Evolutionary conservation across 2,797 vertebrate genomes (phyloP), one percentile per base, ranked within the genome.

Genomic region (Silurus aristotelis): DNA sequence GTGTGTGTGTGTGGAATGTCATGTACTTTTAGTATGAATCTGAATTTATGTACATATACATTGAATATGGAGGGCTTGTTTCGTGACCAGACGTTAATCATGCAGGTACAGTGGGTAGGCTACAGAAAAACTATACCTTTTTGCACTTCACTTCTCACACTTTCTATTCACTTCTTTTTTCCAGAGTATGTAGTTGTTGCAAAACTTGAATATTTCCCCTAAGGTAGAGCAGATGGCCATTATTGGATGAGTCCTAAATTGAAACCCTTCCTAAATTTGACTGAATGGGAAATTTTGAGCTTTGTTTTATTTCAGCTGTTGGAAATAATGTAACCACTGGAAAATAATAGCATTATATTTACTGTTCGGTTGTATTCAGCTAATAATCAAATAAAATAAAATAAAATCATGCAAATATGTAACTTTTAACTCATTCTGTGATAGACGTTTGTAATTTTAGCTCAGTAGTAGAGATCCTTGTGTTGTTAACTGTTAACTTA

Each of bases 401-500:
- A 93, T 93, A 73, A 87, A 83, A 80, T 94, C 88, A 90, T 91
- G 91, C 93, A 92, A 68, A 90, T 84, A 87, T 94, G 95, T 95
- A 92, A 92, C 84, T 91, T 90, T 90, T 88, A 89, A 87, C 90
- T 94, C 90, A 85, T 91, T 93, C 93, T 92, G 94, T 95, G 92
- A 93, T 90, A 92, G 81, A 89, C 92, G 90, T 93, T 93, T 93
- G 90, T 94, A 94, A 92, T 91, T 92, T 90, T 95, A 92, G 92
- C 93, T 90, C 90, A 90, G 91, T 94, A 92, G 92, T 94, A 89
- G 92, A 92, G 90, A 91, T 87, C 89, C 90, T 84, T 91, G 92
- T 94, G 93, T 92, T 90, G 93, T 93, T 93, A 88, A 93, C 90
- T 91, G 93, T 95, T 95, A 93, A 91, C 91, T 38, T 93, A 89